Conservation (phyloP, 2,113 vertebrate species). For the Numida meleagris region DNA sequence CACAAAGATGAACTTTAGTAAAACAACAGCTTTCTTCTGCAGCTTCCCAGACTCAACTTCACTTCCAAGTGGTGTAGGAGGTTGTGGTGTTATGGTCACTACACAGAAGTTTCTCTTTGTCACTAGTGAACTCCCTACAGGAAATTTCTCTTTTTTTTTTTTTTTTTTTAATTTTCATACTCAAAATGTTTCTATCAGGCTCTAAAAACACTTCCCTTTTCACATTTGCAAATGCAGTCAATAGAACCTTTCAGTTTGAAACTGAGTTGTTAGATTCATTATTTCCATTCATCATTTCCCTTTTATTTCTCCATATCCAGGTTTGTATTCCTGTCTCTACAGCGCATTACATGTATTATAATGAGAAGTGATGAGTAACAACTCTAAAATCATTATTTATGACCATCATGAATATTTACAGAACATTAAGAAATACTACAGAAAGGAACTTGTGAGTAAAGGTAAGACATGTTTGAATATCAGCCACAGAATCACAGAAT, state of each 20-base stretch:
- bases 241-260: not conserved
- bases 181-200: not conserved
- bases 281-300: not conserved
- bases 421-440: not conserved
- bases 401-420: not conserved
- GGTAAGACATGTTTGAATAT: not conserved
- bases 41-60: not conserved
- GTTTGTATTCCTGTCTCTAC: not conserved
- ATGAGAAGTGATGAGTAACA: not conserved
- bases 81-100: not conserved
- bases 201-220: not conserved
- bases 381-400: not conserved
- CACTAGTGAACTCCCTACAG: not conserved
- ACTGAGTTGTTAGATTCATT: not conserved
- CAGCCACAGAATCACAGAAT: not conserved
- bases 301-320: not conserved
- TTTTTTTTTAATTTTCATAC: not conserved
- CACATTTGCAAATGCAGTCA: not conserved
- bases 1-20: not conserved
- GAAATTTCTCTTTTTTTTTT: not conserved
- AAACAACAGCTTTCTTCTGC: not conserved
- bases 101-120: not conserved
- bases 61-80: not conserved
- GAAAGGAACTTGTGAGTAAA: not conserved
- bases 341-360: not conserved